Evolutionary conservation across 2,113 vertebrate species (phyloP).

Genomic region (Nyctereutes procyonoides): DNA sequence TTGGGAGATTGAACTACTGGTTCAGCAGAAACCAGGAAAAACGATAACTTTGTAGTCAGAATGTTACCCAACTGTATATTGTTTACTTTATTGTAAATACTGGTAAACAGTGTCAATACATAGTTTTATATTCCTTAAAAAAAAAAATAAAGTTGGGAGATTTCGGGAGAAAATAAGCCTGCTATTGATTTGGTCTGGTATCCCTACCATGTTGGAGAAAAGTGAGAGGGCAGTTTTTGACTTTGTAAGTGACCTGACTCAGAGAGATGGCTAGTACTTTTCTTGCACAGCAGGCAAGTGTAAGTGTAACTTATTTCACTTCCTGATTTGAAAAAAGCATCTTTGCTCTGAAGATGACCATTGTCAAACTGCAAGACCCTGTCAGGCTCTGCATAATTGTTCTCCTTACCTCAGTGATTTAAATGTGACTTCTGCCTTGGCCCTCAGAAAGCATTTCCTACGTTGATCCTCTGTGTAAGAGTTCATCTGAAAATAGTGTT

Average conservation of each 20-base stretch:
- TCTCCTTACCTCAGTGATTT: background rate
- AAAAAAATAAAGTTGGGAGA: background rate
- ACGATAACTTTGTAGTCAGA: too few species aligned
- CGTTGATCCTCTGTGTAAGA: background rate
- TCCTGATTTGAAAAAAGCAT: conserved; percentile 11
- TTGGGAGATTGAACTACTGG: background rate
- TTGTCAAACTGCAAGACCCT: background rate
- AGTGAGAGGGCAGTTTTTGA: background rate
- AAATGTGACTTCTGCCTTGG: background rate
- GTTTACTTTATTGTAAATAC: too few species aligned
- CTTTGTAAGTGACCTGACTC: background rate
- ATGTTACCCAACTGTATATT: too few species aligned
- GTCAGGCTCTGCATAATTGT: background rate
- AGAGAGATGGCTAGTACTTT: background rate
- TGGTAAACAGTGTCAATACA: too few species aligned
- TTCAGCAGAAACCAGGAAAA: too few species aligned
- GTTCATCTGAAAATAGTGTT: background rate
- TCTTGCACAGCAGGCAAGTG: background rate
- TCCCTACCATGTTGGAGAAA: background rate
- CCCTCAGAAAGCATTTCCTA: background rate
- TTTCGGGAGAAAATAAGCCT: background rate
- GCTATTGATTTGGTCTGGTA: background rate
- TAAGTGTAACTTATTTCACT: background rate
- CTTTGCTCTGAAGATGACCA: background rate
- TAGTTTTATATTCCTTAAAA: too few species aligned